phyloP scores from a whole-genome alignment of 37 sponge, comb jelly and placozoan species.

The Geodia barretti region DNA sequence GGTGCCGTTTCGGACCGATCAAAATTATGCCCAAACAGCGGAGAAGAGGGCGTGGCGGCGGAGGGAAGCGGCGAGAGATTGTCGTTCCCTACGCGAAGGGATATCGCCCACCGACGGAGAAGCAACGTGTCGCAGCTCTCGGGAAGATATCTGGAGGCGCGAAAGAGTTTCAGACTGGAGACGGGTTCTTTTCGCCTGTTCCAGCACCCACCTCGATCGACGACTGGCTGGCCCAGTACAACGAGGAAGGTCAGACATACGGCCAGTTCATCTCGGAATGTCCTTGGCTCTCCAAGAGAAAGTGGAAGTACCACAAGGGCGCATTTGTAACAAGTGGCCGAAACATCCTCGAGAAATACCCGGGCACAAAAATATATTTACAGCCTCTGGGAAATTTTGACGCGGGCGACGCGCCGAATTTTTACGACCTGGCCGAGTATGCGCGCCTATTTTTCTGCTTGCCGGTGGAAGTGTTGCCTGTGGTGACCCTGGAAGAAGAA shows the following conservation, averaged over 20 bases:
- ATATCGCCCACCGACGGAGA: constrained; percentile 59
- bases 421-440: constrained; percentile 68
- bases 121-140: constrained; percentile 48
- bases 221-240: constrained; percentile 99
- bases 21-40: not conserved
- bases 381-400: constrained; percentile 79
- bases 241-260: constrained; percentile 88
- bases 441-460: constrained; percentile 67
- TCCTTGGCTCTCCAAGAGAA: constrained; percentile 86
- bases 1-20: no score
- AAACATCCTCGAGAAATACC: constrained; percentile 74
- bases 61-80: no score
- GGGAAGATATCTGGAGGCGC: constrained; percentile 28
- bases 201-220: constrained; percentile 74
- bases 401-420: constrained; percentile 20
- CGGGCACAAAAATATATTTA: constrained; percentile 76
- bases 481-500: constrained; percentile 28
- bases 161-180: not conserved
- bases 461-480: constrained; percentile 61
- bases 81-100: constrained; percentile 79
- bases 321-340: constrained; percentile 62
- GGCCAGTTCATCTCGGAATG: constrained; percentile 68
- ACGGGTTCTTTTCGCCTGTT: constrained; percentile 62
- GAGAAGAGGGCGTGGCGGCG: not conserved
- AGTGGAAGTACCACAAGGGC: constrained; percentile 48